Conservation (phyloP, 2,888 invertebrate genomes). For the Conomelus anceps region DNA sequence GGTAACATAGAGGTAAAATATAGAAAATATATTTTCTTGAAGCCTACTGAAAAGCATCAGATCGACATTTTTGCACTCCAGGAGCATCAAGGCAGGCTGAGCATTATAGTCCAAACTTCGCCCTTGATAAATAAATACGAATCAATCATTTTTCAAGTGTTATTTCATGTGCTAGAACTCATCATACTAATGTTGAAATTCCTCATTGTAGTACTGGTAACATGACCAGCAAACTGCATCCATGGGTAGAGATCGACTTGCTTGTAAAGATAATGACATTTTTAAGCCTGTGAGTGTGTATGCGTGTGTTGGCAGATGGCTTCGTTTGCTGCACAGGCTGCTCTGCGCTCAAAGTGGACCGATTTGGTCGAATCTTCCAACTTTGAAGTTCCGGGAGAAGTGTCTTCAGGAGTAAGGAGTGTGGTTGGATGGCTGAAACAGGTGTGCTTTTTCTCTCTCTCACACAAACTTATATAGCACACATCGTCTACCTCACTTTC, state of each 20-base stretch:
- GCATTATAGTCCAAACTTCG: too few species aligned
- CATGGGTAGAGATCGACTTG: not conserved
- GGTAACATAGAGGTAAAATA: too few species aligned
- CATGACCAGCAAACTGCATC: not conserved
- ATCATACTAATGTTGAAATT: not conserved
- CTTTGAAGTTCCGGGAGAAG: conserved; percentile 58
- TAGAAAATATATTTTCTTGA: too few species aligned
- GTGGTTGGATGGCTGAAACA: conserved; percentile 80
- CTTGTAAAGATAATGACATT: not conserved
- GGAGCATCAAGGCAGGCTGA: too few species aligned
- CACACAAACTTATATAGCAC: not conserved
- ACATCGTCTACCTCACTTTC: not conserved
- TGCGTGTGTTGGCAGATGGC: conserved; percentile 47
- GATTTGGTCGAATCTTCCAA: conserved; percentile 58
- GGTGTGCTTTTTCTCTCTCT: conserved; percentile 44
- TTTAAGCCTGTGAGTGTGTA: not conserved
- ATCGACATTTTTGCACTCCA: too few species aligned
- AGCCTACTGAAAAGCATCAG: too few species aligned
- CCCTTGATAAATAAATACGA: too few species aligned
- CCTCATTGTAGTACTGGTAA: too few species aligned
- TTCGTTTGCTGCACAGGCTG: conserved; percentile 62
- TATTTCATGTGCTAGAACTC: not conserved
- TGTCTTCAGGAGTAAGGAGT: conserved; percentile 64
- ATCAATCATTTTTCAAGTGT: too few species aligned
- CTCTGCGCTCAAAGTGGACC: conserved; percentile 64